Percentiles rank a stretch among this genome's conserved stretches.
These are phyloP conservation scores for Druon quercuslanigerum DNA, from an alignment of 1,140 invertebrate genomes.

Conservation along the genomic window DNA sequence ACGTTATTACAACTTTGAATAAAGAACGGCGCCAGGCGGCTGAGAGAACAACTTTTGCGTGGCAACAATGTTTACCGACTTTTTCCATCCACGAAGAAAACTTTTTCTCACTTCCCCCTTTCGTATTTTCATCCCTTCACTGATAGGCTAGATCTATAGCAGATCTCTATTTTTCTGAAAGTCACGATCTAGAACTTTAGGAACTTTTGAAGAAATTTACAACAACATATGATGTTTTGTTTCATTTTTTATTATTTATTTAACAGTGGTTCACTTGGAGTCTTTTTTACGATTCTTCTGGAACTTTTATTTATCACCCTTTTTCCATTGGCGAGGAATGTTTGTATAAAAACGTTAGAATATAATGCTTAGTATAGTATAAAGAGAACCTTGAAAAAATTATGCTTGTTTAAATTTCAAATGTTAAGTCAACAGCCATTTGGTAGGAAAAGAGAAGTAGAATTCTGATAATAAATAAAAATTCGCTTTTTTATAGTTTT, in stretches of 20 bases:
- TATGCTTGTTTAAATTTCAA: too few species aligned
- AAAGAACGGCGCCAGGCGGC: constrained; percentile 67
- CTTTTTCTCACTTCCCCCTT: constrained; percentile 50
- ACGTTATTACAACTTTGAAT: constrained; percentile 77
- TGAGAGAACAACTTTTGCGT: constrained; percentile 48
- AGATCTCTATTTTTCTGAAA: constrained; percentile 14
- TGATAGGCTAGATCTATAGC: constrained; percentile 4
- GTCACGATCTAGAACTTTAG: neutral
- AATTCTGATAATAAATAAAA: too few species aligned
- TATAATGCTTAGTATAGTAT: too few species aligned
- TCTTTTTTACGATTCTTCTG: too few species aligned
- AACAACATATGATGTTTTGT: neutral
- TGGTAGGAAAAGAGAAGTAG: too few species aligned
- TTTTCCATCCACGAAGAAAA: constrained; percentile 51
- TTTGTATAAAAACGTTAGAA: too few species aligned
- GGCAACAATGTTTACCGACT: constrained; percentile 49
- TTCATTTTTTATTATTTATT: neutral
- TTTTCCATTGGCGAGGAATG: too few species aligned
- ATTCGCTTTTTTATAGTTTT: too few species aligned
- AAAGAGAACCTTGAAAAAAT: too few species aligned
- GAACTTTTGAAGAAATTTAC: neutral
- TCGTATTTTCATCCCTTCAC: neutral
- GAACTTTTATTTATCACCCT: too few species aligned
- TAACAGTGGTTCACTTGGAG: neutral
- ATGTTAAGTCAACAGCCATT: too few species aligned